Percentiles rank a stretch among this genome's conserved stretches.
These are phyloP conservation scores for Pseudomugil tenellus DNA, from an alignment of 2,797 vertebrate species.

Conservation along the genomic window DNA sequence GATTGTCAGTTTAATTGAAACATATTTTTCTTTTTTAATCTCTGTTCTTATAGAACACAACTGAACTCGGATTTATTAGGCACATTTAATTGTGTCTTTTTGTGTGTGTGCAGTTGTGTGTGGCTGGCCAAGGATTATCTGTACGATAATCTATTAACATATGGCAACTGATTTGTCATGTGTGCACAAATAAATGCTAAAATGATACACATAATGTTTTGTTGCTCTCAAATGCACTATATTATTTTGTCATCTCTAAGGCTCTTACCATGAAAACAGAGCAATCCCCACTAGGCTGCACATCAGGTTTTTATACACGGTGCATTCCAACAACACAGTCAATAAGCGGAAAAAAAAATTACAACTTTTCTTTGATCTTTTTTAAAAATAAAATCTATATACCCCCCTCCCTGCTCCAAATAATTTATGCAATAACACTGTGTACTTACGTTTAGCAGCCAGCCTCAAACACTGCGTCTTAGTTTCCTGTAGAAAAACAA, in stretches of 20 bases:
- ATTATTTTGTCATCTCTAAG: constrained; percentile 28
- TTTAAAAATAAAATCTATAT: no score
- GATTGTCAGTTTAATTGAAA: constrained; percentile 44
- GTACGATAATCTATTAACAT: constrained; percentile 75
- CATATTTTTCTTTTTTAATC: constrained; percentile 56
- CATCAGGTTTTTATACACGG: background rate
- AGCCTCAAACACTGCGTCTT: constrained; percentile 98
- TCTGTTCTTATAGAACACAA: constrained; percentile 26
- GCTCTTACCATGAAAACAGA: constrained; percentile 9
- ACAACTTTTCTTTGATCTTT: no score
- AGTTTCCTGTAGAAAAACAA: constrained; percentile 88
- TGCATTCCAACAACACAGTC: background rate
- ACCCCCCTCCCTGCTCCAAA: no score
- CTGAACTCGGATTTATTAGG: constrained; percentile 55
- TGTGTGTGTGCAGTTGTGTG: constrained; percentile 14
- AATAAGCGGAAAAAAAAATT: no score
- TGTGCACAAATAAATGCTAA: constrained; percentile 7
- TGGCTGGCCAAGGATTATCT: constrained; percentile 55
- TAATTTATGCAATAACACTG: background rate
- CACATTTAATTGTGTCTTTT: constrained; percentile 11
- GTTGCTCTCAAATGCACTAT: constrained; percentile 20
- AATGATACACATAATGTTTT: constrained; percentile 27
- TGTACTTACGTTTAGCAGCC: constrained; percentile 96
- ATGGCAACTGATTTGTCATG: constrained; percentile 53
- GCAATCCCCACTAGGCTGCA: background rate